A percentile compares a stretch with the other conserved stretches of the same genome.
Evolutionary conservation across 37 sponge, comb jelly and placozoan genomes (phyloP).

Genomic region (Diacarnus erythraeanus): DNA sequence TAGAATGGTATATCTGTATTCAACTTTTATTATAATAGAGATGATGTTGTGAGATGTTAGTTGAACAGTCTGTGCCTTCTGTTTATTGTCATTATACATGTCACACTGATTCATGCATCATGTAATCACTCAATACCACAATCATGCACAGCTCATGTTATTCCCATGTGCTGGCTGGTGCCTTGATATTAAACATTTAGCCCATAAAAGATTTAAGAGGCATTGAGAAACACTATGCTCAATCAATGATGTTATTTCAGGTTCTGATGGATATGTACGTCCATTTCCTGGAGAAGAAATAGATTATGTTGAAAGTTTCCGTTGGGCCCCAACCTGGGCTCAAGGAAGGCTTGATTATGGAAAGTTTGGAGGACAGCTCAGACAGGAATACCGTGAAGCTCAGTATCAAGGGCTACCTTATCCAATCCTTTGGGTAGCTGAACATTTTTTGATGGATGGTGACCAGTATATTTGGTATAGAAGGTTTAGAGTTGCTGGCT

Average conservation of each 20-base stretch:
- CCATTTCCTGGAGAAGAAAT: conserved; percentile 51
- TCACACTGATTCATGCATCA: too few species aligned
- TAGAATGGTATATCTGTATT: too few species aligned
- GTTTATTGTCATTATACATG: too few species aligned
- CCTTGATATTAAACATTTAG: neutral
- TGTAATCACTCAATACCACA: too few species aligned
- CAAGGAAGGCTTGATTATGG: conserved; percentile 68
- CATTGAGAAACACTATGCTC: neutral
- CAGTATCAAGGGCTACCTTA: conserved; percentile 62
- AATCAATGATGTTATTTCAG: neutral
- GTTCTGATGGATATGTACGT: neutral
- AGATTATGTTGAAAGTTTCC: conserved; percentile 58
- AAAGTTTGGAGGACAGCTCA: conserved; percentile 39
- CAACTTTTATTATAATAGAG: too few species aligned
- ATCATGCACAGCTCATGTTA: neutral
- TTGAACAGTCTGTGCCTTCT: too few species aligned
- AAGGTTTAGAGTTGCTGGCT: conserved; percentile 78
- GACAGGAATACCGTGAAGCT: conserved; percentile 55
- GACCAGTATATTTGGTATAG: conserved; percentile 80
- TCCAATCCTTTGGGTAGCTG: conserved; percentile 69
- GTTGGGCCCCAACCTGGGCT: conserved; percentile 50
- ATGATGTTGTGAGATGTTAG: too few species aligned
- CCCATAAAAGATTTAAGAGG: neutral
- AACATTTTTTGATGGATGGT: conserved; percentile 63
- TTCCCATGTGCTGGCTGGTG: neutral